Percentiles rank a stretch among this genome's conserved stretches.
Evolutionary conservation across 2,888 invertebrate genomes (phyloP).

Genomic region (Dastarcus helophoroides): DNA sequence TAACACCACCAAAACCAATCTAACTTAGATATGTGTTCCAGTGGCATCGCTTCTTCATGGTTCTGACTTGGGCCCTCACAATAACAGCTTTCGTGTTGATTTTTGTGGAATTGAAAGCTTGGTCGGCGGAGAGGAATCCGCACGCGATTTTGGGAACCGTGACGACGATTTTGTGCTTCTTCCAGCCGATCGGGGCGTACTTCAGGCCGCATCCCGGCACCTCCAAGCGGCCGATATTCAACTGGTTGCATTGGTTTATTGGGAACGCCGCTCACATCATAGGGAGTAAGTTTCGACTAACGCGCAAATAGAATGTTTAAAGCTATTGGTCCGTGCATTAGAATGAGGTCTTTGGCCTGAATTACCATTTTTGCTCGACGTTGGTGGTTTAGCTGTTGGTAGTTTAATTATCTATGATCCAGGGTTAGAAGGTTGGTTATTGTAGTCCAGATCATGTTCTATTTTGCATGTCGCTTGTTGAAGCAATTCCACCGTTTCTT

Average conservation of each 20-base stretch:
- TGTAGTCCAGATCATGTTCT: too few species aligned
- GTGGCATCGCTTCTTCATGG: slow-evolving; percentile 83
- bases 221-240: slow-evolving; percentile 68
- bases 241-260: slow-evolving; percentile 83
- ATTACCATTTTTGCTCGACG: too few species aligned
- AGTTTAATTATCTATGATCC: too few species aligned
- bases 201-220: slow-evolving; percentile 80
- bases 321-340: too few species aligned
- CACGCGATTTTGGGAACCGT: slow-evolving; percentile 75
- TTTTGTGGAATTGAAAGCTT: slow-evolving; percentile 65
- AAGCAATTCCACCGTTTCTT: too few species aligned
- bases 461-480: too few species aligned
- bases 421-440: too few species aligned
- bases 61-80: slow-evolving; percentile 68
- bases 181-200: slow-evolving; percentile 79
- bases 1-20: slow-evolving; percentile 1
- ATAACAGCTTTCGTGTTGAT: slow-evolving; percentile 69
- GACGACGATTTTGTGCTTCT: slow-evolving; percentile 66
- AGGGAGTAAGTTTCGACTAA: slow-evolving; percentile 60
- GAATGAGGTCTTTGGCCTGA: too few species aligned
- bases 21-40: slow-evolving; percentile 30
- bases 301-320: too few species aligned
- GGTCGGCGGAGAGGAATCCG: slow-evolving; percentile 63
- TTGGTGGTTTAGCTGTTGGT: too few species aligned
- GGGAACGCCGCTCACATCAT: slow-evolving; percentile 82